phyloP scores from a whole-genome alignment of 2,888 invertebrate genomes.

The Pseudococcus viburni region DNA sequence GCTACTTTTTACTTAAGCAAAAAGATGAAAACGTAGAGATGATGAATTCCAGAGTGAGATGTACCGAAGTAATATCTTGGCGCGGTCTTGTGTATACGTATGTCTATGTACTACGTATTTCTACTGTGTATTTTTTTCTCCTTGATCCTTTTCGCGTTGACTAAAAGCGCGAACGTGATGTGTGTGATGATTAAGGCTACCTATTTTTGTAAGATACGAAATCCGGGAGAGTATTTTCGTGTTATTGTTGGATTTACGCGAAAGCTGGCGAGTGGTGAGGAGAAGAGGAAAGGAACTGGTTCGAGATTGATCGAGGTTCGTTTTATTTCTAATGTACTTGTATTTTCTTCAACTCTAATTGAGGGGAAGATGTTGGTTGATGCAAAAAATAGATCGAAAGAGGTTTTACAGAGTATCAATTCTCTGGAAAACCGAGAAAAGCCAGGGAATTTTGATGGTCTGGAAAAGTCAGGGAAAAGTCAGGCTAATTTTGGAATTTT shows the following conservation, averaged over 20 bases:
- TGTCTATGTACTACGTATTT: background rate
- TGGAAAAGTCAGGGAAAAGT: too few species aligned
- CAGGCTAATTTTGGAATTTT: too few species aligned
- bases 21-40: constrained; percentile 41
- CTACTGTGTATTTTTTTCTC: background rate
- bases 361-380: too few species aligned
- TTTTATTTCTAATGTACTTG: too few species aligned
- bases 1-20: constrained; percentile 35
- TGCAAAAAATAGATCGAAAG: too few species aligned
- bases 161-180: constrained; percentile 30
- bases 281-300: too few species aligned
- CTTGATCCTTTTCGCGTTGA: background rate
- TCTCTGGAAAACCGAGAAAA: too few species aligned
- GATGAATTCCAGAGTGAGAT: constrained; percentile 25
- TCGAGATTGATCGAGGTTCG: too few species aligned
- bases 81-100: background rate
- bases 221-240: background rate
- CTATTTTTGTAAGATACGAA: background rate
- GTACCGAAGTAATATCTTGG: constrained; percentile 23
- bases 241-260: background rate
- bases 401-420: too few species aligned
- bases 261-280: too few species aligned
- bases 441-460: too few species aligned
- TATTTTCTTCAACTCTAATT: too few species aligned
- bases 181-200: background rate